Evolutionary conservation across 2,888 invertebrate species (phyloP), one percentile per base, ranked within the genome.

Genomic region (Drosophila testacea): DNA sequence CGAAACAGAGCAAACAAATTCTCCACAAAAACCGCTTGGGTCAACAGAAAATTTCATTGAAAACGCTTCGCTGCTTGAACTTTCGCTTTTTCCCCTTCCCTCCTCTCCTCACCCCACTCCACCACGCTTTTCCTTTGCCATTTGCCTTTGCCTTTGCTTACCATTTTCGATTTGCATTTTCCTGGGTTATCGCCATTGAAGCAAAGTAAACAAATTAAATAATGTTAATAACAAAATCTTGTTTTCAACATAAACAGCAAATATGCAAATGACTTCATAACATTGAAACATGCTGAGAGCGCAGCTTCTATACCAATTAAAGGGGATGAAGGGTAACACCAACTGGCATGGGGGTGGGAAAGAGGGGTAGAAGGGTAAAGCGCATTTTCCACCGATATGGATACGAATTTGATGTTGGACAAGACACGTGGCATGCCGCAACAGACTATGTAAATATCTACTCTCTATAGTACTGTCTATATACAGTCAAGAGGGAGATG

Each of bases 211-310:
- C 84, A 84, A 88, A 84, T 84, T 84, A 88, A 88, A 85, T 77
- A 85, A 84, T 88, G 84, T 83, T 84, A 84, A 84, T 83, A 84
- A 88, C 83, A 63, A 88, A 84, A 88, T 88, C 86, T 81, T 85
- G 86, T 88, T 84, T 81, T 81, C 86, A 83, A 81, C 76, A 85
- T 83, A 88, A 84, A 88, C 84, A 88, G 61, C 74, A 83, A 85
- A 79, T 84, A 84, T 84, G 84, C 86, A 88, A 84, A 84, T 84
- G 83, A 77, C 81, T 85, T 83, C 66, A 82, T 82, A 69, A 73
- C 69, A 80, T 69, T 66, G 66, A 75, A 79, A 79, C 81, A 80
- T 71, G 77, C 82, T 79, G 79, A 73, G 60, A 48, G 42, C 65
- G 54, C 69, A 66, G 54, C 55, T 65, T 74, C 70, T 10, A 22